Conservation (phyloP, 2,113 vertebrate species). For the Cololabis saira region DNA sequence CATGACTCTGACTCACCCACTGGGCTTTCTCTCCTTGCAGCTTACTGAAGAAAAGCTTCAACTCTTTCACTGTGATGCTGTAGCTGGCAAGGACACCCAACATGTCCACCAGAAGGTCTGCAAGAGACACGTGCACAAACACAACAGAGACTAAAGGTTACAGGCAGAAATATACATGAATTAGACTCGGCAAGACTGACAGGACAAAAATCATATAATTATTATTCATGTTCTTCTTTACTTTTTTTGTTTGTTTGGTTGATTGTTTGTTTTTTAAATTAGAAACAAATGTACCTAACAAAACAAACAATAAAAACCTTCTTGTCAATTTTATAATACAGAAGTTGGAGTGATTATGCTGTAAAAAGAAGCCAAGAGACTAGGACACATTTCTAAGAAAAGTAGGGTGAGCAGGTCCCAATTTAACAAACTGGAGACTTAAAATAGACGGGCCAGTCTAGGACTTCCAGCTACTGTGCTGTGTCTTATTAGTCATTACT, state of each 20-base stretch:
- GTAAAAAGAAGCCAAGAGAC: not conserved
- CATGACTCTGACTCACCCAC: conserved; percentile 88
- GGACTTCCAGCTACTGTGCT: conserved; percentile 18
- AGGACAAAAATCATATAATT: not conserved
- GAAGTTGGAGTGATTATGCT: too few relatives aligned
- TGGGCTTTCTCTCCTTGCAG: conserved; percentile 94
- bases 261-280: too few relatives aligned
- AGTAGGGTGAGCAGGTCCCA: conserved; percentile 3
- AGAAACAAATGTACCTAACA: too few relatives aligned
- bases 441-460: conserved; percentile 6
- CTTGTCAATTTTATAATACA: too few relatives aligned
- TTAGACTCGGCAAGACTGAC: not conserved
- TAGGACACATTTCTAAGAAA: conserved; percentile 5
- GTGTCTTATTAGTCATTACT: conserved; percentile 24
- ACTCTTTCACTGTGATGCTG: conserved; percentile 95
- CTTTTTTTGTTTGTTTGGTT: not conserved
- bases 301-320: too few relatives aligned
- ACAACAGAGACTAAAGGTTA: conserved; percentile 12
- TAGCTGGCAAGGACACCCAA: conserved; percentile 96
- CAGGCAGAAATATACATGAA: not conserved
- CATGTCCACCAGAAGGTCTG: conserved; percentile 98
- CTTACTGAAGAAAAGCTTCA: conserved; percentile 98
- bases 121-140: conserved; percentile 19
- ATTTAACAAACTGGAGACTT: conserved; percentile 7
- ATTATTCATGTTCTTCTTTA: not conserved